A percentile compares a stretch with the other conserved stretches of the same genome.
These are phyloP conservation scores for Cheilosia scutellata DNA, from an alignment of 2,888 invertebrate species.

Conservation along the genomic window DNA sequence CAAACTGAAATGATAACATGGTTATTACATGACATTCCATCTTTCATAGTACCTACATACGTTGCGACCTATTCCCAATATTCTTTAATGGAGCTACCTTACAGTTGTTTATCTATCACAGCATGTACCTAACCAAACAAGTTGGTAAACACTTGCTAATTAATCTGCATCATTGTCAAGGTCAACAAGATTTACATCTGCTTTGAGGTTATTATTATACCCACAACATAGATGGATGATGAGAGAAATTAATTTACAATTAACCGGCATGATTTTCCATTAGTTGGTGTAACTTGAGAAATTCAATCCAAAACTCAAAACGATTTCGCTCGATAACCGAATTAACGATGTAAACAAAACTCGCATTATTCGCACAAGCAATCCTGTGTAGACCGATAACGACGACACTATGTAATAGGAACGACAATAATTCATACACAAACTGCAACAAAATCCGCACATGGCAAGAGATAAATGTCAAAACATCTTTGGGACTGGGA, in stretches of 20 bases:
- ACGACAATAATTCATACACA: slow-evolving; percentile 4
- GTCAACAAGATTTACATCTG: not conserved
- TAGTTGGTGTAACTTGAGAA: not conserved
- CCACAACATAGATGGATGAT: not conserved
- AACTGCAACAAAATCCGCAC: slow-evolving; percentile 35
- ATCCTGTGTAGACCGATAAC: slow-evolving; percentile 5
- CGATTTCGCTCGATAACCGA: not conserved
- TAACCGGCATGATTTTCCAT: not conserved
- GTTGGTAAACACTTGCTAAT: not conserved
- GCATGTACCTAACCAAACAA: too few species aligned
- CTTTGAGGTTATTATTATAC: not conserved
- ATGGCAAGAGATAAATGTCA: slow-evolving; percentile 38
- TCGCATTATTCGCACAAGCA: slow-evolving; percentile 20
- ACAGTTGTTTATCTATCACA: too few species aligned
- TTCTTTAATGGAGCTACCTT: too few species aligned
- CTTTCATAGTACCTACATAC: too few species aligned
- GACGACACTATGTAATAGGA: slow-evolving; percentile 3
- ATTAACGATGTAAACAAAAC: slow-evolving; percentile 61
- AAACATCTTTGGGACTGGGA: slow-evolving; percentile 39
- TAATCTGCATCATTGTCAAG: not conserved
- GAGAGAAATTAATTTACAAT: not conserved
- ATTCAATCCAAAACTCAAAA: not conserved
- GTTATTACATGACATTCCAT: too few species aligned
- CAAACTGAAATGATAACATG: too few species aligned
- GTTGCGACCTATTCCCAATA: too few species aligned